Conservation (phyloP, 2,797 vertebrate genomes). For the Morus bassanus region DNA sequence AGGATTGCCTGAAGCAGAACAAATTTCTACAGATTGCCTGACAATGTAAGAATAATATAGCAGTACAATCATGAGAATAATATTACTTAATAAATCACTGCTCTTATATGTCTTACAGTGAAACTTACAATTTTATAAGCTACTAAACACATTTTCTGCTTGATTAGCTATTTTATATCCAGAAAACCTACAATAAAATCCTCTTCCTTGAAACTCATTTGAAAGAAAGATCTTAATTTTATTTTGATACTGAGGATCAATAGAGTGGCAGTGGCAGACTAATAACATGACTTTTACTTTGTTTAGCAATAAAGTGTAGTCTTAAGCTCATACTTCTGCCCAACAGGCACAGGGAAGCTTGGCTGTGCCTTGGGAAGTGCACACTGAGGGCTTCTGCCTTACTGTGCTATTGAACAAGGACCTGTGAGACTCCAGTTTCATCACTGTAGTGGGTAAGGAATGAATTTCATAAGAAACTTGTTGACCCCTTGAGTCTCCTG, state of each 20-base stretch:
- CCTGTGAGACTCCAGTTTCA: not conserved
- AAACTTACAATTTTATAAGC: slow-evolving; percentile 2
- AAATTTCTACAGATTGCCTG: slow-evolving; percentile 45
- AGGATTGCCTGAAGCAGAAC: slow-evolving; percentile 57
- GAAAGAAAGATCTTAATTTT: slow-evolving; percentile 9
- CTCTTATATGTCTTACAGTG: not conserved
- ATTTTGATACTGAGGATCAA: not conserved
- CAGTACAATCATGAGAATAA: not conserved
- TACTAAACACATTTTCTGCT: not conserved
- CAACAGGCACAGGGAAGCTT: fast-evolving
- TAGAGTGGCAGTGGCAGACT: not conserved
- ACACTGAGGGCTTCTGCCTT: not conserved
- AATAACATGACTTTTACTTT: not conserved
- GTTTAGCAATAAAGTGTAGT: not conserved
- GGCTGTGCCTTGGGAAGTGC: not conserved
- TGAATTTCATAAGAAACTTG: not conserved
- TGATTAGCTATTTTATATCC: slow-evolving; percentile 28
- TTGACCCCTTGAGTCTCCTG: not conserved
- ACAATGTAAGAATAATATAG: slow-evolving; percentile 31
- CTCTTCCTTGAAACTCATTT: not conserved
- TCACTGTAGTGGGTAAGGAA: not conserved
- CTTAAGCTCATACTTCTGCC: not conserved
- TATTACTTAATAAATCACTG: slow-evolving; percentile 34
- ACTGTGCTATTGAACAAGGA: not conserved
- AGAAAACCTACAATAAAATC: slow-evolving; percentile 15